A percentile compares a stretch with the other conserved stretches of the same genome.
These are phyloP conservation scores for Cirrhinus mrigala DNA, from an alignment of 2,797 vertebrate genomes.

Conservation along the genomic window DNA sequence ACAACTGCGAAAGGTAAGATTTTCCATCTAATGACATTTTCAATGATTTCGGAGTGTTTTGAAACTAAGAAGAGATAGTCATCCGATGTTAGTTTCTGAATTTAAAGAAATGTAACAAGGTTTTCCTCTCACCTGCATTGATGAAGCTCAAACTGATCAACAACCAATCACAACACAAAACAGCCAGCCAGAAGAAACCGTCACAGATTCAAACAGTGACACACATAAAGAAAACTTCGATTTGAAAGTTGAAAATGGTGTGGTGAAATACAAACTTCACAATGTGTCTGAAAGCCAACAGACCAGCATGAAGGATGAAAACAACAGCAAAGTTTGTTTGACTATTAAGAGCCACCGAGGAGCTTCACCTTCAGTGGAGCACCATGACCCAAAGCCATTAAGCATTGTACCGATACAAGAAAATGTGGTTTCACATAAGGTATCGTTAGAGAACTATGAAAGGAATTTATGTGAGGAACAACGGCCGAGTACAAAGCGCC, in stretches of 20 bases:
- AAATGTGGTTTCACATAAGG: constrained; percentile 56
- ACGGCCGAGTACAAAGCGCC: constrained; percentile 77
- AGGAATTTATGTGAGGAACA: constrained; percentile 73
- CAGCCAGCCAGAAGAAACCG: constrained; percentile 44
- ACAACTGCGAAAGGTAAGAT: constrained; percentile 51
- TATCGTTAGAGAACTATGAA: constrained; percentile 68
- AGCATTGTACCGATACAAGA: constrained; percentile 40
- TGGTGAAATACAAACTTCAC: constrained; percentile 32
- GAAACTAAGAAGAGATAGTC: not conserved
- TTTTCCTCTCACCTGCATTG: constrained; percentile 70
- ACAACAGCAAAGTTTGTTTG: constrained; percentile 12
- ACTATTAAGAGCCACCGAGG: constrained; percentile 39
- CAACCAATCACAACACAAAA: constrained; percentile 49
- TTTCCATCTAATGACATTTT: not conserved
- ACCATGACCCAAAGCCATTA: constrained; percentile 44
- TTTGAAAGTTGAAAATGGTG: constrained; percentile 43
- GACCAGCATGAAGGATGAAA: constrained; percentile 19
- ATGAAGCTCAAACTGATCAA: constrained; percentile 50
- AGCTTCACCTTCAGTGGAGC: constrained; percentile 18
- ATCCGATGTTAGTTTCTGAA: constrained; percentile 12
- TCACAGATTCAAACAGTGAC: constrained; percentile 30
- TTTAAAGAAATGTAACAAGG: constrained; percentile 68
- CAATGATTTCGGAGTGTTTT: not conserved
- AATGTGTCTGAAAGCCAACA: constrained; percentile 31
- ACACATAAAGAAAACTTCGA: constrained; percentile 19